Base-by-base conservation (phyloP, 30 jellyfish, hydroid and myxozoan species). In the Aurelia sp. region DNA sequence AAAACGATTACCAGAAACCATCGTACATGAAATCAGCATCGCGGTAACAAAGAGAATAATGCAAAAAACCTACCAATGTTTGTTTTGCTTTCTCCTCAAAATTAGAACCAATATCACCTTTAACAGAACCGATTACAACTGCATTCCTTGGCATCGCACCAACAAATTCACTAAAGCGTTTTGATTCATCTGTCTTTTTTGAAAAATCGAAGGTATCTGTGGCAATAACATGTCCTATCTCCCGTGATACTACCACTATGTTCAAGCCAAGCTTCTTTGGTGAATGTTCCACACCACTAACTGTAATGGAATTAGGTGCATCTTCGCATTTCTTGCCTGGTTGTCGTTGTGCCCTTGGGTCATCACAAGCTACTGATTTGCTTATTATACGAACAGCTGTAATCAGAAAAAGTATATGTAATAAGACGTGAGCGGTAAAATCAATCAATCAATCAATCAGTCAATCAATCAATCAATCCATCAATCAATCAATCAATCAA, bases 171-270 rank as follows among this genome's bases (percentile, higher is more conserved):
- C 33, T 66, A 5, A 71, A 71, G 13, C 66, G 21, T 20, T 30
- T 15, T 9, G 20, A n/a, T 20, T 40, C 67, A 18, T 37, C 52
- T 1, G 48, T 47, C 44, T 71, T 37, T 22, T 15, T 11, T 44
- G 82, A 13, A 20, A 71, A 40, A 41, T 71, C 67, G 37, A 71
- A 71, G 20, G 53, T 41, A 10, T 48, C n/a, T 18, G 66, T 47
- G 30, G 82, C 82, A 17, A 21, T 37, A 11, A 71, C 82, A 52
- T 71, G 82, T 13, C 82, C 82, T 11, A 71, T n/a, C 30, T 71
- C 82, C 20, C 67, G 21, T 17, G 82, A 71, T 15, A 71, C n/a
- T 13, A 71, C 61, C 30, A 71, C 82, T 5, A 71, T 71, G 51
- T 71, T 71, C 67, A 71, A n/a, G 21, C 82, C 82, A 41, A 71